These are phyloP conservation scores for Dufourea novaeangliae DNA, from an alignment of 1,140 invertebrate species.

Conservation along the genomic window DNA sequence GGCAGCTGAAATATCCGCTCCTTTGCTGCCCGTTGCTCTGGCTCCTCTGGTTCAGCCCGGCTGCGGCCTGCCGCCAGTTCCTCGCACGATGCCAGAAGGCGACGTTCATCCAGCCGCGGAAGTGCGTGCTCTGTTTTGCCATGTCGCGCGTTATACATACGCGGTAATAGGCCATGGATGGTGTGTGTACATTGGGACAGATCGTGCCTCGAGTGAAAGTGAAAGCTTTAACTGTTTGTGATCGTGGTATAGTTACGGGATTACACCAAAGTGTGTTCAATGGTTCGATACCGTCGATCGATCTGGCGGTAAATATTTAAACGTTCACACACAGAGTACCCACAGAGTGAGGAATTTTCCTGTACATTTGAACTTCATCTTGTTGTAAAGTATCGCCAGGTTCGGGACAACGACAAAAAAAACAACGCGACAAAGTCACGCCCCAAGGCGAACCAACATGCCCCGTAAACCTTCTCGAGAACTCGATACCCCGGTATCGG, in stretches of 20 bases:
- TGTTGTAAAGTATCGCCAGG: background rate
- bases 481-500: constrained; percentile 32
- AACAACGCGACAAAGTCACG: constrained; percentile 31
- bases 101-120: constrained; percentile 59
- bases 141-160: too few relatives aligned
- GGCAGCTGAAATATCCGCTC: constrained; percentile 70
- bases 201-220: background rate
- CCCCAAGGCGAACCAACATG: constrained; percentile 25
- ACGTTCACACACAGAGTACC: too few relatives aligned
- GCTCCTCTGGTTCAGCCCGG: constrained; percentile 50
- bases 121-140: constrained; percentile 1
- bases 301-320: too few relatives aligned
- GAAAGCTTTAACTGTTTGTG: too few relatives aligned
- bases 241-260: too few relatives aligned
- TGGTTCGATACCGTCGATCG: too few relatives aligned
- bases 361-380: too few relatives aligned
- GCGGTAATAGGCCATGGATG: background rate
- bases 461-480: constrained; percentile 23
- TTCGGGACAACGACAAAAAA: background rate
- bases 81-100: constrained; percentile 62
- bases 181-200: background rate
- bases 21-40: constrained; percentile 56
- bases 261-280: too few relatives aligned
- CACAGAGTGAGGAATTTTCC: too few relatives aligned
- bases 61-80: constrained; percentile 58